Percentiles rank a stretch among this genome's conserved stretches.
These are phyloP conservation scores for Mycetomoellerius zeteki DNA, from an alignment of 1,140 invertebrate genomes.

Conservation along the genomic window DNA sequence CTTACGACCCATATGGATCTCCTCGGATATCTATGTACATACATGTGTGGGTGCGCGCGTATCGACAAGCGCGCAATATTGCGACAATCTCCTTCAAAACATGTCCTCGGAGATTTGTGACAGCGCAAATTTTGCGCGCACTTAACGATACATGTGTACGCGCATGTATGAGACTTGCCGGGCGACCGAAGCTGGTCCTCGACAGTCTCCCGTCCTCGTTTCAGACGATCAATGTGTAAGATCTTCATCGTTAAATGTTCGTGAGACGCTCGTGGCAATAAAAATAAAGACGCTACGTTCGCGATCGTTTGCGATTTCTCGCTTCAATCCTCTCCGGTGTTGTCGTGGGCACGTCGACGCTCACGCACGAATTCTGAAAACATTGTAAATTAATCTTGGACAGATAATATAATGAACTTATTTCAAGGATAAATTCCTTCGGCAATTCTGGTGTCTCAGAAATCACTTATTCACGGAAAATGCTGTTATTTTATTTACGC, in stretches of 20 bases:
- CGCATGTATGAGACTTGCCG: constrained; percentile 28
- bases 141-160: constrained; percentile 33
- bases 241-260: constrained; percentile 60
- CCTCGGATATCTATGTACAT: constrained; percentile 74
- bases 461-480: neutral
- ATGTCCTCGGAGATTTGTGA: constrained; percentile 1
- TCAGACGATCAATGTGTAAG: constrained; percentile 53
- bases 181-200: constrained; percentile 30
- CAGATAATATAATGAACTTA: neutral
- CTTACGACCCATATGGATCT: constrained; percentile 78
- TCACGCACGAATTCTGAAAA: constrained; percentile 10
- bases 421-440: neutral
- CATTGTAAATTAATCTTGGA: constrained; percentile 36
- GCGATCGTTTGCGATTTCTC: constrained; percentile 53
- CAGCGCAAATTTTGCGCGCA: neutral
- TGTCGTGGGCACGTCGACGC: constrained; percentile 34
- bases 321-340: constrained; percentile 52
- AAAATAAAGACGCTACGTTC: constrained; percentile 47
- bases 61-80: constrained; percentile 42
- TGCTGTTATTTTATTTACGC: constrained; percentile 20
- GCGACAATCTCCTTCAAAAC: constrained; percentile 2
- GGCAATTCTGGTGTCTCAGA: neutral
- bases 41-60: constrained; percentile 69
- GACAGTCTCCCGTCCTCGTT: constrained; percentile 50
- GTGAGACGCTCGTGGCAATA: constrained; percentile 49